phyloP scores from a whole-genome alignment of 2,113 vertebrate genomes.

The Empidonax alnorum region DNA sequence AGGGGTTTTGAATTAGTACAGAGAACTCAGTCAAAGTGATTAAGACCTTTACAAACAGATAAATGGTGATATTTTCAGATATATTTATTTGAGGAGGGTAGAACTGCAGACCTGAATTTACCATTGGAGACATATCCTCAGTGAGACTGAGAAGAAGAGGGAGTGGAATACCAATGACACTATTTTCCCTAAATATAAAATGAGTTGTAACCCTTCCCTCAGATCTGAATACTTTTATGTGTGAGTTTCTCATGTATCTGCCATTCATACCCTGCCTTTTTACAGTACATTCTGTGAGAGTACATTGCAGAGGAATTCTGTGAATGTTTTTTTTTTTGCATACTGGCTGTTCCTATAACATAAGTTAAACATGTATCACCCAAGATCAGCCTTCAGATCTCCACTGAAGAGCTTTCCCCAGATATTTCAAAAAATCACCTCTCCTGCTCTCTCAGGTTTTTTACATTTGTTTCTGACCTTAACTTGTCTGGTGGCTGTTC shows the following conservation, averaged over 20 bases:
- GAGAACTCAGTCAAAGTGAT: background rate
- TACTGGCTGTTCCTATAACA: background rate
- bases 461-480: background rate
- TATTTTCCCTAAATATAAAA: background rate
- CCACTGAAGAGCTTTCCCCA: background rate
- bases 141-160: background rate
- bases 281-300: background rate
- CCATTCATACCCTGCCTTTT: background rate
- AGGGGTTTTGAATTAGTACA: background rate
- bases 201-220: background rate
- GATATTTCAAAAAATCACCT: background rate
- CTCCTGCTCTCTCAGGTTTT: background rate
- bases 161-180: background rate
- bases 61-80: background rate
- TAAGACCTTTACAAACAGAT: background rate
- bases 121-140: background rate
- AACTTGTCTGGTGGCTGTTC: background rate
- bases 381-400: background rate
- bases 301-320: background rate
- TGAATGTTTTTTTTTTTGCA: background rate
- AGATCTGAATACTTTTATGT: background rate
- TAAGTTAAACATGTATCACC: background rate
- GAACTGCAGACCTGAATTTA: background rate
- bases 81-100: background rate
- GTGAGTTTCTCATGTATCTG: background rate